A percentile compares a stretch with the other conserved stretches of the same genome.
phyloP scores from a whole-genome alignment of 2,797 vertebrate species.

The Lithobates sylvaticus region DNA sequence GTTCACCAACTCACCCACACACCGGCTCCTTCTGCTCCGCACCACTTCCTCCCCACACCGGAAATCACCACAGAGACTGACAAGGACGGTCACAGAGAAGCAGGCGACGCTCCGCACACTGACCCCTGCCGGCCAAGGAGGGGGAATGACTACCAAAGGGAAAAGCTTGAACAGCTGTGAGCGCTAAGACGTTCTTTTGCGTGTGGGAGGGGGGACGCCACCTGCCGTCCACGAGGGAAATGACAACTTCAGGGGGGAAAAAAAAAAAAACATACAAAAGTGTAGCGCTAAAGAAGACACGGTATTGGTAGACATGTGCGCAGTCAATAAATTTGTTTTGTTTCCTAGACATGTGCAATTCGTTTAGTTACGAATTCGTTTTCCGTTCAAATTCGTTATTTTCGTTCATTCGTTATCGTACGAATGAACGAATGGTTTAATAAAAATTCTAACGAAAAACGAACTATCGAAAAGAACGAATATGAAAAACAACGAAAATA shows the following conservation, averaged over 20 bases:
- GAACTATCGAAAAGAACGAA: no score
- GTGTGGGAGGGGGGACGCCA: neutral
- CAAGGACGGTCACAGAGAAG: neutral
- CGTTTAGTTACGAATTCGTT: no score
- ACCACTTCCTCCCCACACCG: neutral
- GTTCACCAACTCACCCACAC: neutral
- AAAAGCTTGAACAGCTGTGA: neutral
- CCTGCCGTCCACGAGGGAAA: neutral
- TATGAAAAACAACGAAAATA: no score
- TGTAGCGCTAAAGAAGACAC: no score
- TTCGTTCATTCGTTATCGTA: no score
- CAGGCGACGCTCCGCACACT: neutral
- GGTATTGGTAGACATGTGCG: no score
- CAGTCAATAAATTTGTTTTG: no score
- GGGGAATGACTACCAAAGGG: neutral
- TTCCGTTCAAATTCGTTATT: no score
- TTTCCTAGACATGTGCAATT: no score
- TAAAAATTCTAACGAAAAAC: no score
- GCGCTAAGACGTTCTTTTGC: rapidly evolving
- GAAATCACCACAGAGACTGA: neutral
- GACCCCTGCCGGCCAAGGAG: neutral
- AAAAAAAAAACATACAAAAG: no score
- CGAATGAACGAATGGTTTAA: no score
- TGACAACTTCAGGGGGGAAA: neutral
- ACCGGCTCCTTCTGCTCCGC: neutral